These are phyloP conservation scores for Sylvia borin DNA, from an alignment of 2,797 vertebrate species.

Conservation along the genomic window DNA sequence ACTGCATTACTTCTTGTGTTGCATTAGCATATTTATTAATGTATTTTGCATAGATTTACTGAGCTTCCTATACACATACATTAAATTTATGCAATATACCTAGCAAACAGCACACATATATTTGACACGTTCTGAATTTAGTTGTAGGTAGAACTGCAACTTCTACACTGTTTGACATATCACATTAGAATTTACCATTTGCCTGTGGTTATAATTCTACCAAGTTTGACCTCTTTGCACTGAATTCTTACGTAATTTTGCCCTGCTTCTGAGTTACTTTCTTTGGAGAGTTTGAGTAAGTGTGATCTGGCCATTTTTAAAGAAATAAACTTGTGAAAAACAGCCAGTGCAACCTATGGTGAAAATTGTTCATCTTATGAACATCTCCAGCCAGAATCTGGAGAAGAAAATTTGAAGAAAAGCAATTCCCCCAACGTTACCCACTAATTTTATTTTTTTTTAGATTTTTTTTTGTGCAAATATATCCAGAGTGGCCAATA, in stretches of 20 bases:
- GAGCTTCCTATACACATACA: neutral
- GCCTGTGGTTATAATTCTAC: neutral
- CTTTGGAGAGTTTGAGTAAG: neutral
- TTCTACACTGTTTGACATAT: neutral
- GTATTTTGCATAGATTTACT: neutral
- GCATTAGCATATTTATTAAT: neutral
- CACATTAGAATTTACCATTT: neutral
- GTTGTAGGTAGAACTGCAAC: neutral
- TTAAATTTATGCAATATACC: neutral
- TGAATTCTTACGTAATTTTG: neutral
- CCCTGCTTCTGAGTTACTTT: neutral
- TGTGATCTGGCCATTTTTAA: neutral
- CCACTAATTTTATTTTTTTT: neutral
- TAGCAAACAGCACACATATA: neutral
- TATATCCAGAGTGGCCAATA: neutral
- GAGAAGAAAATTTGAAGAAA: neutral
- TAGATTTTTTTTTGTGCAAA: neutral
- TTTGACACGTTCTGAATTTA: neutral
- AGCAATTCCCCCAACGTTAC: neutral
- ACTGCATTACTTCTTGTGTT: neutral
- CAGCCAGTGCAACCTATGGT: neutral
- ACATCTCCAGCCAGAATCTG: neutral
- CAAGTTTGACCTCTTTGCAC: neutral
- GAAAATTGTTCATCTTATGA: neutral
- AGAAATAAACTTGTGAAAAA: neutral